Evolutionary conservation across 2,888 invertebrate species (phyloP).

Genomic region (Synergus itoensis): DNA sequence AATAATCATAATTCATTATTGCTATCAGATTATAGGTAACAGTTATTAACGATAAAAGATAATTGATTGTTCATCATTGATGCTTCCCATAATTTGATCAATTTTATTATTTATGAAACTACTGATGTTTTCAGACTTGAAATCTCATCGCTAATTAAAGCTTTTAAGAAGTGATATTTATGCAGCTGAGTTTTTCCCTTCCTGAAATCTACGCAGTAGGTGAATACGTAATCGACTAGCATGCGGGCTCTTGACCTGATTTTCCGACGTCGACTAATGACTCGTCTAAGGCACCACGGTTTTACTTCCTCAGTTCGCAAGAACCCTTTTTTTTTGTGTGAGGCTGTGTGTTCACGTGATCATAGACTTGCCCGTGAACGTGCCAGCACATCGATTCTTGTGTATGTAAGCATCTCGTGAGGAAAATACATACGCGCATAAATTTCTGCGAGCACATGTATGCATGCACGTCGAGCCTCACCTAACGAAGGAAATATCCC

Average conservation of each 20-base stretch:
- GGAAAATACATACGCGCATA: constrained; percentile 50
- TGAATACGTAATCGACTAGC: constrained; percentile 23
- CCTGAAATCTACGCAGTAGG: not conserved
- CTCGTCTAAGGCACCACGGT: constrained; percentile 19
- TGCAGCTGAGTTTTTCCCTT: not conserved
- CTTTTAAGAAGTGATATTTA: not conserved
- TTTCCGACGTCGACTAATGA: constrained; percentile 51
- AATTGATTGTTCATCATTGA: no score
- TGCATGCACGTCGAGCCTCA: constrained; percentile 43
- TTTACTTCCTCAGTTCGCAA: constrained; percentile 3
- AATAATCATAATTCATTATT: no score
- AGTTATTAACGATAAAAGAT: not conserved
- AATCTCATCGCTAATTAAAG: not conserved
- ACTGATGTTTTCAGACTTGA: not conserved
- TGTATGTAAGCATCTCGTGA: constrained; percentile 41
- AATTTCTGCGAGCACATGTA: constrained; percentile 48
- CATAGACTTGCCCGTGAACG: constrained; percentile 57
- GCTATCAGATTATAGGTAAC: no score
- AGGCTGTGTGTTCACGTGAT: constrained; percentile 59
- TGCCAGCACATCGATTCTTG: constrained; percentile 50
- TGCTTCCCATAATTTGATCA: no score
- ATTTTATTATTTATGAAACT: no score
- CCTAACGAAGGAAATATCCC: constrained; percentile 48
- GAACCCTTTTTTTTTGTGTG: not conserved
- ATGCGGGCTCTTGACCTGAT: constrained; percentile 49